phyloP scores from a whole-genome alignment of 2,797 vertebrate genomes.

The Neomorphus geoffroyi region DNA sequence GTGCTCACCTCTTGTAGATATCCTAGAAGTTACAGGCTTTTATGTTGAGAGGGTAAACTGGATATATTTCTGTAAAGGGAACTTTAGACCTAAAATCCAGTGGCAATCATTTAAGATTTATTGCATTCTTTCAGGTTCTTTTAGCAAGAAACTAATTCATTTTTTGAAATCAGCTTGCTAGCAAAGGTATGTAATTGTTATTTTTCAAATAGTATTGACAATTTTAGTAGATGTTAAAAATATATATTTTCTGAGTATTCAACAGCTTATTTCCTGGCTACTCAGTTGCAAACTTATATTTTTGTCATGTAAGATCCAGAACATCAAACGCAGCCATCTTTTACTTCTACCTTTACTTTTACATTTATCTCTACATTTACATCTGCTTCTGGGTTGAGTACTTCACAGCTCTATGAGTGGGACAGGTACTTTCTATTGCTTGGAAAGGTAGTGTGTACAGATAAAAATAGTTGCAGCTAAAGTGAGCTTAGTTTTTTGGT shows the following conservation, averaged over 20 bases:
- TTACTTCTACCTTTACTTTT: conserved; percentile 73
- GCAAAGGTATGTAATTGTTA: background rate
- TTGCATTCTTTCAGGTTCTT: background rate
- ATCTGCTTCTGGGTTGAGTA: conserved; percentile 71
- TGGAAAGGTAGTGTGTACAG: background rate
- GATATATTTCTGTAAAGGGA: background rate
- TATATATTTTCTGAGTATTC: background rate
- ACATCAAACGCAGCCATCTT: conserved; percentile 79
- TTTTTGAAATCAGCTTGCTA: background rate
- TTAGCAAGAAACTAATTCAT: background rate
- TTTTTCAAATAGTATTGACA: background rate
- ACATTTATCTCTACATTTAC: conserved; percentile 62
- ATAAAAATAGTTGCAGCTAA: background rate
- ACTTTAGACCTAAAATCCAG: background rate
- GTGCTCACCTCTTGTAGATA: background rate
- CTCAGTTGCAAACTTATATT: background rate
- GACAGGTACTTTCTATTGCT: conserved; percentile 47
- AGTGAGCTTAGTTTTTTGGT: background rate
- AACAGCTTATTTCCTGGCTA: background rate
- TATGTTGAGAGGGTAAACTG: rapidly evolving
- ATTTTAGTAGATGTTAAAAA: background rate
- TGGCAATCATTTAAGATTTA: background rate
- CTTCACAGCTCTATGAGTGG: conserved; percentile 69
- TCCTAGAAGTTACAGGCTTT: background rate
- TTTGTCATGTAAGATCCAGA: conserved; percentile 69